Conservation (phyloP, 2,797 vertebrate genomes). For the Pangasius macronema region DNA sequence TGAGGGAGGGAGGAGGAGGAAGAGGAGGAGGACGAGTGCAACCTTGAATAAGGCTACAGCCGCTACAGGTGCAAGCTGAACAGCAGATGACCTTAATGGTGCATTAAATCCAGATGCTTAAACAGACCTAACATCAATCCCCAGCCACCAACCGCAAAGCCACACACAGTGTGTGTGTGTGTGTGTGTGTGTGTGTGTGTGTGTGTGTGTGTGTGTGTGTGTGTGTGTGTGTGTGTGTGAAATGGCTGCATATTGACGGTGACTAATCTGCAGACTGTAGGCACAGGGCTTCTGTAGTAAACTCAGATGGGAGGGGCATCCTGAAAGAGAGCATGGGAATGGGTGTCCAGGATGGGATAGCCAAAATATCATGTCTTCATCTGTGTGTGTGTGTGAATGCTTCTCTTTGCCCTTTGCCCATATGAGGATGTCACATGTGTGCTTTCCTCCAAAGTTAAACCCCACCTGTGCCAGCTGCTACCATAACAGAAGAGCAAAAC, state of each 20-base stretch:
- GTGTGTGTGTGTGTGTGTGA: conserved; percentile 22
- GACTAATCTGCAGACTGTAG: conserved; percentile 34
- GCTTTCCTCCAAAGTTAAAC: conserved; percentile 44
- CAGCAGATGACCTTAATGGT: conserved; percentile 75
- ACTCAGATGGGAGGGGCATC: conserved; percentile 55
- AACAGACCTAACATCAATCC: conserved; percentile 62
- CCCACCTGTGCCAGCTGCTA: conserved; percentile 60
- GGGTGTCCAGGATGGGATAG: conserved; percentile 29
- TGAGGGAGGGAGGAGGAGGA: background rate
- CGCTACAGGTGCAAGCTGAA: conserved; percentile 78
- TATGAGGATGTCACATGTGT: conserved; percentile 39
- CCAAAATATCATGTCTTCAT: conserved; percentile 53
- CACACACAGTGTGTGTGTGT: conserved; percentile 16
- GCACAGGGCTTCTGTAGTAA: conserved; percentile 52
- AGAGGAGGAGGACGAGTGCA: conserved; percentile 5
- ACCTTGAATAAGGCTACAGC: conserved; percentile 41
- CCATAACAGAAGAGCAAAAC: conserved; percentile 28
- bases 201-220: conserved; percentile 31
- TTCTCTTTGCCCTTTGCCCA: background rate
- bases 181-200: too few species aligned
- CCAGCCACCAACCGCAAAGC: conserved; percentile 45
- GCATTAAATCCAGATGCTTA: conserved; percentile 79
- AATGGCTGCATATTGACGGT: conserved; percentile 15
- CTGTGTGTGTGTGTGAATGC: conserved; percentile 22
- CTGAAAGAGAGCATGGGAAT: conserved; percentile 56